Conservation (phyloP, 2,888 invertebrate species). For the Gryllus longicercus region DNA sequence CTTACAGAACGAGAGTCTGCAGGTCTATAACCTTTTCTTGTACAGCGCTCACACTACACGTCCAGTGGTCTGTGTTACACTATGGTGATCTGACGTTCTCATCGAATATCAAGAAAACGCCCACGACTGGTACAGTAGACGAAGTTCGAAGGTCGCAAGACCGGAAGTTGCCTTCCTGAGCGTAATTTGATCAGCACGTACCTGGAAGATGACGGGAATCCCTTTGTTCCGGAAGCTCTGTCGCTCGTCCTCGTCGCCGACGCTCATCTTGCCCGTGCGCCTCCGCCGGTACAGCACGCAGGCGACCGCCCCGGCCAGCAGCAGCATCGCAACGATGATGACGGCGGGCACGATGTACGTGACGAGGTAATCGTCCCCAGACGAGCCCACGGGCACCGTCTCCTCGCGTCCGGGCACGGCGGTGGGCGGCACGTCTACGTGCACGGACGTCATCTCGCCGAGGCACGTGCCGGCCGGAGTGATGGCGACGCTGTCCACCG, state of each 20-base stretch:
- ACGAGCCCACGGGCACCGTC: slow-evolving; percentile 45
- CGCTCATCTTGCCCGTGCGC: slow-evolving; percentile 79
- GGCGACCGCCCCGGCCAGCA: slow-evolving; percentile 82
- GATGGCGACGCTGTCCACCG: slow-evolving; percentile 62
- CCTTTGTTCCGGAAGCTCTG: slow-evolving; percentile 57
- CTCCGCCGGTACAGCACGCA: slow-evolving; percentile 78
- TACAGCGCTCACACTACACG: no score
- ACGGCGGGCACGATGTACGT: slow-evolving; percentile 87
- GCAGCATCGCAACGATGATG: slow-evolving; percentile 81
- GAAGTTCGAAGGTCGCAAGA: no score
- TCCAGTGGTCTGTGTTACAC: no score
- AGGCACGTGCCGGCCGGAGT: slow-evolving; percentile 60
- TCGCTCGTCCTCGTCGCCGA: slow-evolving; percentile 73
- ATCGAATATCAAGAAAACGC: no score
- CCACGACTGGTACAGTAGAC: no score
- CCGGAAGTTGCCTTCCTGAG: no score
- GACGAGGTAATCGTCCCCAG: slow-evolving; percentile 50
- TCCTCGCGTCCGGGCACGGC: slow-evolving; percentile 42
- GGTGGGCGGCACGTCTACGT: slow-evolving; percentile 43
- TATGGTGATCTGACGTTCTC: no score
- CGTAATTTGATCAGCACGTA: neutral
- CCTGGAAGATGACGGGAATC: slow-evolving; percentile 91
- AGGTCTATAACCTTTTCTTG: no score
- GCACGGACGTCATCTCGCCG: slow-evolving; percentile 50
- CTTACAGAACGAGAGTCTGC: no score